phyloP scores from a whole-genome alignment of 2,797 vertebrate genomes.

The Gorsachius magnificus region DNA sequence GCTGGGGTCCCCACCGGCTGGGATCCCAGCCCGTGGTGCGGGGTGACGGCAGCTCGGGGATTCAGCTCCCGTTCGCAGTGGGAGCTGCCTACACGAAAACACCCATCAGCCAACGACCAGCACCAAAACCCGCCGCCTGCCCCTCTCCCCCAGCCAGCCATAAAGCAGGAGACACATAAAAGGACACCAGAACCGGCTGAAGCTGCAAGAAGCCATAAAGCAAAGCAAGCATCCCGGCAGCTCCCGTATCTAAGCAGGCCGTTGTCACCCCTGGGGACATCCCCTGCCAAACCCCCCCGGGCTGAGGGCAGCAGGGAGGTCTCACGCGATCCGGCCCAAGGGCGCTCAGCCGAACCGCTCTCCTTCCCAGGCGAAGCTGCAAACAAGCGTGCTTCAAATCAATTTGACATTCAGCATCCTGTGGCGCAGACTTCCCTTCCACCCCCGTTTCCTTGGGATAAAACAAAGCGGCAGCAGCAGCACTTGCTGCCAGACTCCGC shows the following conservation, averaged over 20 bases:
- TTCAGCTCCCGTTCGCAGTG: background rate
- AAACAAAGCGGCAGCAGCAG: background rate
- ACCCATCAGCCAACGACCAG: background rate
- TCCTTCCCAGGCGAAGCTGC: background rate
- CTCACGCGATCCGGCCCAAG: background rate
- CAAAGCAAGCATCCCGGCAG: background rate
- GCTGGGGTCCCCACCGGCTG: background rate
- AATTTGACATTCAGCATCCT: background rate
- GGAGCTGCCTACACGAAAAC: background rate
- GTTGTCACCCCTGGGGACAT: background rate
- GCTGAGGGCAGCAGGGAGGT: background rate
- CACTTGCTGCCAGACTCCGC: background rate
- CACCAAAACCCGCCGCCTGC: background rate
- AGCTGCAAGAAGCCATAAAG: background rate
- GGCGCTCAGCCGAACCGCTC: background rate
- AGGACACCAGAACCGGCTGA: background rate
- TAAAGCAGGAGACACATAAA: background rate
- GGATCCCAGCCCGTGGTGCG: fast-evolving
- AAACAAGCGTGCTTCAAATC: background rate
- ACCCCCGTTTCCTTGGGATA: fast-evolving
- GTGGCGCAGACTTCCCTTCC: background rate
- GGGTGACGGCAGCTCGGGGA: background rate
- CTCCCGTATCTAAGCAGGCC: background rate
- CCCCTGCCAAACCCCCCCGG: background rate
- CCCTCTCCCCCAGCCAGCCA: background rate